phyloP scores from a whole-genome alignment of 2,797 vertebrate genomes.

The Morus bassanus region DNA sequence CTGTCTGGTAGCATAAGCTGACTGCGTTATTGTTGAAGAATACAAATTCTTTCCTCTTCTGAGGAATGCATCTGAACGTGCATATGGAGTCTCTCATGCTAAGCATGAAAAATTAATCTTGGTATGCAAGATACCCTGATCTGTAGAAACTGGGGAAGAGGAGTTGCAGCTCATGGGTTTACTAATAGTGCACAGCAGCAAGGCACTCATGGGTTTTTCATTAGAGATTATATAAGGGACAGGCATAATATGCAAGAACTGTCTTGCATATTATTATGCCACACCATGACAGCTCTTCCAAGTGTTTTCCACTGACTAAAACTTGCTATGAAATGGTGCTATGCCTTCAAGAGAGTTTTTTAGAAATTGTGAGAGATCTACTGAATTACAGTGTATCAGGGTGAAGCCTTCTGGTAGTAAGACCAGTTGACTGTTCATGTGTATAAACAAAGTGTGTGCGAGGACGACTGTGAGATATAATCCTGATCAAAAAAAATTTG shows the following conservation, averaged over 20 bases:
- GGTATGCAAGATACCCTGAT: background rate
- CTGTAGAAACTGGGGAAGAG: background rate
- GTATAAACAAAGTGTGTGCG: background rate
- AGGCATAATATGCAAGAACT: background rate
- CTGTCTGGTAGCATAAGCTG: constrained; percentile 4
- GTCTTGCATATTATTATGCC: background rate
- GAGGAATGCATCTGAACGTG: background rate
- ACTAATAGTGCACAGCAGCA: background rate
- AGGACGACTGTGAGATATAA: background rate
- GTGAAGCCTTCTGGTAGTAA: background rate
- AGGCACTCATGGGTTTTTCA: background rate
- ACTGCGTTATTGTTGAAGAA: background rate
- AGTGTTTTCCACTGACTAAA: background rate
- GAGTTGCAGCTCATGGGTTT: background rate
- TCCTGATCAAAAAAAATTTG: background rate
- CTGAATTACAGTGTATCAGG: background rate
- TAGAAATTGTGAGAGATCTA: background rate
- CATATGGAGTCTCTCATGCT: background rate
- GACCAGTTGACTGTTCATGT: background rate
- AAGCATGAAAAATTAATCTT: background rate
- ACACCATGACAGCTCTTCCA: background rate
- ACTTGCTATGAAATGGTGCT: background rate
- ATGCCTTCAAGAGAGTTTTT: background rate
- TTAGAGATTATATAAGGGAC: background rate
- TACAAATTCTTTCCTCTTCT: background rate